A percentile compares a stretch with the other conserved stretches of the same genome.
Evolutionary conservation across 2,888 invertebrate genomes (phyloP).

Genomic region (Polyommatus iphigenia): DNA sequence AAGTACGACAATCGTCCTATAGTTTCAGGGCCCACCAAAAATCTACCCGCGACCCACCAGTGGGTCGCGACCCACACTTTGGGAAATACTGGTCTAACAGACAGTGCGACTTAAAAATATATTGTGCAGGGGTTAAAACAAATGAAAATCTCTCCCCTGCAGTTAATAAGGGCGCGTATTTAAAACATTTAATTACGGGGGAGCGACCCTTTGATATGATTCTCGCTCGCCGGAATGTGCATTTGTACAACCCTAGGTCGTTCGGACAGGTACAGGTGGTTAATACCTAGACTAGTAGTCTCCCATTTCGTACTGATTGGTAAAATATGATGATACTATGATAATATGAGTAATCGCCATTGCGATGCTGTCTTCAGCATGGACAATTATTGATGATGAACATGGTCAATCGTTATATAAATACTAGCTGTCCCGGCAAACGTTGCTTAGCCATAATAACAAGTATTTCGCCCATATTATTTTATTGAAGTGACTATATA

Average conservation of each 20-base stretch:
- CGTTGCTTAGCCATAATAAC: too few relatives aligned
- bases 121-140: conserved; percentile 25
- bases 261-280: background rate
- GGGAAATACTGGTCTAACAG: conserved; percentile 3
- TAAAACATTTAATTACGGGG: conserved; percentile 63
- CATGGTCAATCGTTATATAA: too few relatives aligned
- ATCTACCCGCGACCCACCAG: too few relatives aligned
- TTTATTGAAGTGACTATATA: too few relatives aligned
- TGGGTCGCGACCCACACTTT: too few relatives aligned
- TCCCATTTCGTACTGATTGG: background rate
- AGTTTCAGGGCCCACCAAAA: too few relatives aligned
- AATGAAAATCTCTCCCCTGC: conserved; percentile 25
- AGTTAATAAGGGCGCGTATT: conserved; percentile 48
- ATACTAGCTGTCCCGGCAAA: too few relatives aligned
- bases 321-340: background rate
- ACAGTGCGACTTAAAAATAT: conserved; percentile 15
- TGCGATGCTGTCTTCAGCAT: too few relatives aligned
- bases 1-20: too few relatives aligned
- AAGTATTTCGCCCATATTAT: too few relatives aligned
- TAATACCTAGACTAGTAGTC: background rate
- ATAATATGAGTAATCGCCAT: background rate
- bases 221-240: background rate
- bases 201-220: conserved; percentile 38
- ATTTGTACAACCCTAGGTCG: background rate
- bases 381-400: too few relatives aligned